phyloP scores from a whole-genome alignment of 2,888 invertebrate species.

The Orchesella flavescens region DNA sequence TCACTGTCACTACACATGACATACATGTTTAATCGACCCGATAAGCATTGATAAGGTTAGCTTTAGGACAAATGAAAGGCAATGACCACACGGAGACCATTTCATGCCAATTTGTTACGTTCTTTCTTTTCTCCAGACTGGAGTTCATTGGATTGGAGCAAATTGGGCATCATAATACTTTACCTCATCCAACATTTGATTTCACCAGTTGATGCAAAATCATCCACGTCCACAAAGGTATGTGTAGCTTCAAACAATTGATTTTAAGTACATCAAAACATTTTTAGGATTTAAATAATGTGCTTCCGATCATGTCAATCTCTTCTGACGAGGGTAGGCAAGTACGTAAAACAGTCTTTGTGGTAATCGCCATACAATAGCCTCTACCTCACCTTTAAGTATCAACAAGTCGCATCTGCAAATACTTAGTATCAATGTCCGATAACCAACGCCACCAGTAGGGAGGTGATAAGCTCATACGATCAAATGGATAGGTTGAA shows the following conservation, averaged over 20 bases:
- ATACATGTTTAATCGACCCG: conserved; percentile 22
- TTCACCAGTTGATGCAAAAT: too few relatives aligned
- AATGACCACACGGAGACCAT: conserved; percentile 36
- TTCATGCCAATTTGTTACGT: not conserved
- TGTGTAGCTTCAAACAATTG: not conserved
- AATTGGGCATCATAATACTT: not conserved
- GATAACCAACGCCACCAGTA: conserved; percentile 34
- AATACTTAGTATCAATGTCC: conserved; percentile 50
- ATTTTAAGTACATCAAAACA: not conserved
- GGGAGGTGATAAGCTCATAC: conserved; percentile 25
- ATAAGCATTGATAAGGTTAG: conserved; percentile 50
- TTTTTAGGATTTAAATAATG: not conserved
- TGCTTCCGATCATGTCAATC: not conserved
- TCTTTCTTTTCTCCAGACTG: conserved; percentile 2
- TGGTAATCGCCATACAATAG: not conserved
- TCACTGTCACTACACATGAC: not conserved
- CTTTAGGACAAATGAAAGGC: conserved; percentile 50
- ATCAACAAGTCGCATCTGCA: conserved; percentile 33
- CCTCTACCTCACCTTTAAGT: not conserved
- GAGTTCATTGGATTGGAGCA: conserved; percentile 32
- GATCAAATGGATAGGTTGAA: not conserved
- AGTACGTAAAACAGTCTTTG: not conserved
- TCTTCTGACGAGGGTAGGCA: not conserved
- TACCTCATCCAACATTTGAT: not conserved
- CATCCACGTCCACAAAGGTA: not conserved